These are phyloP conservation scores for Sarcophaga bullata DNA, from an alignment of 1,140 invertebrate genomes.

Conservation along the genomic window DNA sequence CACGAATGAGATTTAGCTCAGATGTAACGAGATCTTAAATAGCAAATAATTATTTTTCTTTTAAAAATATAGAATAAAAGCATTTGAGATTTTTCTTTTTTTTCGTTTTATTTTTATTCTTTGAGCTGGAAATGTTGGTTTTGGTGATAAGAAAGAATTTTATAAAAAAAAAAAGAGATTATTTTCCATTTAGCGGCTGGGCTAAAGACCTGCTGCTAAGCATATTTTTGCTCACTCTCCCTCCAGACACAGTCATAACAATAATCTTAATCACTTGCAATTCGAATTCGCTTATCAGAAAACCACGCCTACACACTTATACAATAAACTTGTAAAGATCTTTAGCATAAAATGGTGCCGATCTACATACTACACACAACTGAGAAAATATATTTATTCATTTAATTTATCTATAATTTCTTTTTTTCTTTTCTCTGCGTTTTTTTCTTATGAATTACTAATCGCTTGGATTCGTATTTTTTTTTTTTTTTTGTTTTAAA, in stretches of 20 bases:
- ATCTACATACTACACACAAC: no score
- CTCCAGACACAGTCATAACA: neutral
- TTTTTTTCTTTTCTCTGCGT: no score
- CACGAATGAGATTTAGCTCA: conserved; percentile 1
- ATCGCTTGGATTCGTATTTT: no score
- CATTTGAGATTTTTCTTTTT: neutral
- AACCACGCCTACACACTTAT: conserved; percentile 40
- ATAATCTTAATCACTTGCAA: neutral
- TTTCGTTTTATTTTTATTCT: neutral
- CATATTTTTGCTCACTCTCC: neutral
- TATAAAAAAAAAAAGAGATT: neutral
- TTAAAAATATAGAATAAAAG: neutral
- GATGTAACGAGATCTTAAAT: conserved; percentile 25
- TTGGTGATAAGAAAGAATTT: neutral
- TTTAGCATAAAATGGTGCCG: neutral
- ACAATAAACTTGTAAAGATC: conserved; percentile 6
- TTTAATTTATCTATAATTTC: no score
- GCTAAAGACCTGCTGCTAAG: conserved; percentile 21
- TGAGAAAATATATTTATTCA: no score
- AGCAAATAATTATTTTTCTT: neutral
- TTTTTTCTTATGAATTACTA: no score
- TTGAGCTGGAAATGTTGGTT: neutral
- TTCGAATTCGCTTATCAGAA: conserved; percentile 24
- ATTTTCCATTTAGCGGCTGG: conserved; percentile 11
- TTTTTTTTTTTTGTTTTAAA: no score